Conservation (phyloP, 2,888 invertebrate genomes). For the Hypolimnas misippus region DNA sequence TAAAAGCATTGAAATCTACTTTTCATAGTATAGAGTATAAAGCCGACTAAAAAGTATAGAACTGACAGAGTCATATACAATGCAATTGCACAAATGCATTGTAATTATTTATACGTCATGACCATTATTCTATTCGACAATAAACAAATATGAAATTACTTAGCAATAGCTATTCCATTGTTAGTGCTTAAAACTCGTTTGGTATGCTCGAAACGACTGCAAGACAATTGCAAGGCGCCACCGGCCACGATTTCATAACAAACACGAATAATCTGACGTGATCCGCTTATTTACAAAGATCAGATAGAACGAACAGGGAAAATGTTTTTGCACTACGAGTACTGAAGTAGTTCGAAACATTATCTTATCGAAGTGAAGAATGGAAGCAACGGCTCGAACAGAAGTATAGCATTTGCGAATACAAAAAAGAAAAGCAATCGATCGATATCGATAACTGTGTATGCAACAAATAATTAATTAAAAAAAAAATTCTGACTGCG, state of each 20-base stretch:
- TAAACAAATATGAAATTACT: neutral
- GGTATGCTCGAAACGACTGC: slow-evolving; percentile 30
- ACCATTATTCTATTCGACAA: neutral
- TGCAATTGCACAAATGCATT: no score
- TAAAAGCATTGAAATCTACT: no score
- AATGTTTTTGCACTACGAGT: slow-evolving; percentile 43
- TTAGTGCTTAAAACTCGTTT: slow-evolving; percentile 27
- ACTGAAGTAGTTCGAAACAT: slow-evolving; percentile 29
- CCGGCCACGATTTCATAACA: slow-evolving; percentile 77
- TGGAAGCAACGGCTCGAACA: slow-evolving; percentile 3
- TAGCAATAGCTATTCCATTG: neutral
- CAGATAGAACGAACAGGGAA: slow-evolving; percentile 51
- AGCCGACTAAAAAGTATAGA: no score
- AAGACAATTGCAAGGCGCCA: slow-evolving; percentile 64
- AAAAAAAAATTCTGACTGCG: no score
- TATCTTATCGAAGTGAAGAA: slow-evolving; percentile 34
- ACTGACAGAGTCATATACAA: no score
- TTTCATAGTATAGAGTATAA: no score
- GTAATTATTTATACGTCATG: no score
- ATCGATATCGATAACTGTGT: neutral
- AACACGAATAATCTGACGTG: slow-evolving; percentile 82
- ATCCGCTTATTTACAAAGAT: slow-evolving; percentile 80
- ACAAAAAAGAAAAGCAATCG: neutral
- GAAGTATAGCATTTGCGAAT: slow-evolving; percentile 10
- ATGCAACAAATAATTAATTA: no score